Evolutionary conservation across 2,113 vertebrate genomes (phyloP).

Genomic region (Elgaria multicarinata): DNA sequence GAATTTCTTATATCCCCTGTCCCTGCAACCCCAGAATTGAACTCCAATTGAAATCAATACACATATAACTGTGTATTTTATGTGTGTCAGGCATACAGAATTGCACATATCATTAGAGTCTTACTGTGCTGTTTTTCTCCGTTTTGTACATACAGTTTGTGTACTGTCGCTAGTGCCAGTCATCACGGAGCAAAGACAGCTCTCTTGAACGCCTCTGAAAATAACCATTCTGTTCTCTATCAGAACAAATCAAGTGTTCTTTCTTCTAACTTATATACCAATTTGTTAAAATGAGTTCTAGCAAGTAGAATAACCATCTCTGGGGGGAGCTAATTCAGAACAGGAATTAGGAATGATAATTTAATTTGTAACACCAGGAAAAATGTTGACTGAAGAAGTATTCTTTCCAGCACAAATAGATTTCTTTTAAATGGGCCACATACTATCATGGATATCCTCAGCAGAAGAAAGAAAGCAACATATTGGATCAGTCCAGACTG

Average conservation of each 20-base stretch:
- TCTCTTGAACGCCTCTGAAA: slow-evolving; percentile 47
- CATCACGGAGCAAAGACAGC: not conserved
- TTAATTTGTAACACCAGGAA: slow-evolving; percentile 65
- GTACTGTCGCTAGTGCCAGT: slow-evolving; percentile 22
- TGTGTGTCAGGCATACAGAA: not conserved
- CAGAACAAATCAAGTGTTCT: slow-evolving; percentile 29
- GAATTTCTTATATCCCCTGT: not conserved
- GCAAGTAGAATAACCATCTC: slow-evolving; percentile 59
- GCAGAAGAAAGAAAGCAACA: slow-evolving; percentile 20
- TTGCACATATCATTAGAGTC: not conserved
- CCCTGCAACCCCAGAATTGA: not conserved
- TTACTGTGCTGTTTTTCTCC: not conserved
- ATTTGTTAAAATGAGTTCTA: slow-evolving; percentile 54
- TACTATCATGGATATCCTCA: not conserved
- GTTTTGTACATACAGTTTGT: slow-evolving; percentile 25
- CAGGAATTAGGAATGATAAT: slow-evolving; percentile 64
- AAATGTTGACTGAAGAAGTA: slow-evolving; percentile 28
- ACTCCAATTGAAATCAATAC: not conserved
- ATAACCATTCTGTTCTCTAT: slow-evolving; percentile 36
- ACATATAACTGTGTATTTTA: not conserved
- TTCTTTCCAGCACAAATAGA: not conserved
- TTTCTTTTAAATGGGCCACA: not conserved
- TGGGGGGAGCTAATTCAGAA: slow-evolving; percentile 64
- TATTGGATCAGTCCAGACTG: slow-evolving; percentile 25
- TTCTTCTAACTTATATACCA: slow-evolving; percentile 58